Conservation (phyloP, 1,140 invertebrate species). For the Gonatopus flavifemur region DNA sequence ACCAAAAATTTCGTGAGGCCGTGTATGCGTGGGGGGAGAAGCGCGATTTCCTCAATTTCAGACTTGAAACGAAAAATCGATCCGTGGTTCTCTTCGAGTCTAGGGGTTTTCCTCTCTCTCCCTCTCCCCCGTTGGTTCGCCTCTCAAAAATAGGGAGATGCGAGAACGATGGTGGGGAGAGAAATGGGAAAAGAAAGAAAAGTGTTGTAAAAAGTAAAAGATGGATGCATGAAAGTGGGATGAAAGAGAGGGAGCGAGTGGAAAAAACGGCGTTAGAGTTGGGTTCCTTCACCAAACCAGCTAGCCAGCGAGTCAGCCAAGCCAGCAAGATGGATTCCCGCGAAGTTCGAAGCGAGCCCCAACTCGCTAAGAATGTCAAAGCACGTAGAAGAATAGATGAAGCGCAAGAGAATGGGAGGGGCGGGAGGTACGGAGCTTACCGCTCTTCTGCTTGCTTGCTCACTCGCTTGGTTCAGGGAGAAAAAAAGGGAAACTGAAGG, state of each 20-base stretch:
- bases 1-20: too few relatives aligned
- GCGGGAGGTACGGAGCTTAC: too few relatives aligned
- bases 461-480: too few relatives aligned
- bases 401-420: constrained; percentile 5
- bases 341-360: constrained; percentile 37
- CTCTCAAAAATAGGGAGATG: constrained; percentile 27
- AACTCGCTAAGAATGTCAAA: constrained; percentile 47
- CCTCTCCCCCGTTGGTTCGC: constrained; percentile 2
- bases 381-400: constrained; percentile 35
- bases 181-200: constrained; percentile 33
- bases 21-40: too few relatives aligned
- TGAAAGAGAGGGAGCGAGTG: constrained; percentile 6
- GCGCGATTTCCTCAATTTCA: too few relatives aligned
- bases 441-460: neutral
- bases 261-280: constrained; percentile 7
- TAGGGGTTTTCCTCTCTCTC: constrained; percentile 23
- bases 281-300: constrained; percentile 22
- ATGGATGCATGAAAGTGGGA: constrained; percentile 1
- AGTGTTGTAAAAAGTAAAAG: constrained; percentile 1
- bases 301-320: too few relatives aligned
- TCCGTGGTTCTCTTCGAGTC: constrained; percentile 30
- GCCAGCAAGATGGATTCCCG: constrained; percentile 42
- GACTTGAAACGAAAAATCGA: constrained; percentile 42
- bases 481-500: too few relatives aligned
- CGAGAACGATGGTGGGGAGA: constrained; percentile 29